A percentile compares a stretch with the other conserved stretches of the same genome.
phyloP scores from a whole-genome alignment of 2,113 vertebrate species.

The Tachysurus vachellii region DNA sequence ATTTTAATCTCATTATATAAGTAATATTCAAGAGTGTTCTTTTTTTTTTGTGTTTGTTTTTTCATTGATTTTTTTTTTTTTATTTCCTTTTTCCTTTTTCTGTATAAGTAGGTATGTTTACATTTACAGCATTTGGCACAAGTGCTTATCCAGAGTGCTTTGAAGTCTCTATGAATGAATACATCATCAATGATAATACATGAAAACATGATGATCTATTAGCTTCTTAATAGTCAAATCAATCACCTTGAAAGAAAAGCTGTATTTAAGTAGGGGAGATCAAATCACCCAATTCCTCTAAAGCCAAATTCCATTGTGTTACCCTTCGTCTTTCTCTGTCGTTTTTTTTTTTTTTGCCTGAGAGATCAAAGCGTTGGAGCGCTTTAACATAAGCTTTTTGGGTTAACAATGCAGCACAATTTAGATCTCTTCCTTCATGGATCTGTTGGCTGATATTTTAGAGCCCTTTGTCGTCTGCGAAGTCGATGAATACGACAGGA shows the following conservation, averaged over 20 bases:
- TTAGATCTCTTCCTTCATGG: constrained; percentile 50
- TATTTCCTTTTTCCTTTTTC: background rate
- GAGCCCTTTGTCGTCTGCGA: constrained; percentile 50
- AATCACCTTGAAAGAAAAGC: background rate
- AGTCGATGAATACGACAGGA: constrained; percentile 53
- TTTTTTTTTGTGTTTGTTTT: constrained; percentile 47
- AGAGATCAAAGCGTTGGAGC: constrained; percentile 48
- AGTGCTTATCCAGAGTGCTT: too few relatives aligned
- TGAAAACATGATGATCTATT: too few relatives aligned
- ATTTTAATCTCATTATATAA: constrained; percentile 37
- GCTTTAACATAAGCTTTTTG: constrained; percentile 54
- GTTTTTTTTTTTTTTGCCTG: constrained; percentile 35
- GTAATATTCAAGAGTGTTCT: constrained; percentile 39
- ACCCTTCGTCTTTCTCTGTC: constrained; percentile 11
- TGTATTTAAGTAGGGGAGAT: background rate
- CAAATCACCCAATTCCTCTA: background rate
- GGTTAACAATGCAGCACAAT: constrained; percentile 48
- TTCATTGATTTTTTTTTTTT: background rate
- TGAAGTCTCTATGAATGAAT: too few relatives aligned
- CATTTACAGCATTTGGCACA: too few relatives aligned
- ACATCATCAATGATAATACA: too few relatives aligned
- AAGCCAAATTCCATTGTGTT: constrained; percentile 22
- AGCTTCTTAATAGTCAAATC: background rate
- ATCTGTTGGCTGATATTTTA: constrained; percentile 53
- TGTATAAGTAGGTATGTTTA: background rate